Conservation (phyloP, 1,140 invertebrate species). For the Marisa cornuarietis region DNA sequence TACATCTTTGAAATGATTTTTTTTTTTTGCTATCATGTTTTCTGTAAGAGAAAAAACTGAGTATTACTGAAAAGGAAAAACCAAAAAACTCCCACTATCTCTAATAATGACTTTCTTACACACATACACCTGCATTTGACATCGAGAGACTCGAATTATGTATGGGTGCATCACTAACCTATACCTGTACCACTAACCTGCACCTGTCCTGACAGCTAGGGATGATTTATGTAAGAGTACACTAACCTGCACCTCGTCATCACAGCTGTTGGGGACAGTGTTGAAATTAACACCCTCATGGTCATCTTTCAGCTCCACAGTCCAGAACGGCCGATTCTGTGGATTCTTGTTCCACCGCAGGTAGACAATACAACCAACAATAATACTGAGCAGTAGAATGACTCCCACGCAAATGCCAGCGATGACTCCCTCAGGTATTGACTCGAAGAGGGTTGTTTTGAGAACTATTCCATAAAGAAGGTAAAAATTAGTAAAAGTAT, state of each 20-base stretch:
- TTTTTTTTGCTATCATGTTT: not conserved
- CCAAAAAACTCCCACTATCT: not conserved
- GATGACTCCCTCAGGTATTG: constrained; percentile 28
- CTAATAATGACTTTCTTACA: not conserved
- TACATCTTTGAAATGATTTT: too few relatives aligned
- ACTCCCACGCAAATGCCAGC: constrained; percentile 38
- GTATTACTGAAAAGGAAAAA: not conserved
- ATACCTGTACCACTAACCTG: not conserved
- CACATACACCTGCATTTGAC: not conserved
- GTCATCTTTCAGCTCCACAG: constrained; percentile 47
- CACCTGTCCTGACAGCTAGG: not conserved
- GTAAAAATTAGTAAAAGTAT: too few relatives aligned
- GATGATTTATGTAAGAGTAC: not conserved
- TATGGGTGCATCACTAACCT: not conserved
- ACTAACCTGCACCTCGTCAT: constrained; percentile 29
- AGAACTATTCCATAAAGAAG: too few relatives aligned
- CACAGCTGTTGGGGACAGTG: constrained; percentile 35
- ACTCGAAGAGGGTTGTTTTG: too few relatives aligned
- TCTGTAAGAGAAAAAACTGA: not conserved
- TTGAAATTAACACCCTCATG: constrained; percentile 53
- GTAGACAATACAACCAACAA: constrained; percentile 39
- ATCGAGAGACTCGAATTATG: too few relatives aligned
- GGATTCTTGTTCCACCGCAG: constrained; percentile 33
- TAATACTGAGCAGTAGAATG: constrained; percentile 32
- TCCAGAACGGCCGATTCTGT: constrained; percentile 41